phyloP scores from a whole-genome alignment of 35 echinoderm and acorn worm genomes.

The Heliocidaris tuberculata region DNA sequence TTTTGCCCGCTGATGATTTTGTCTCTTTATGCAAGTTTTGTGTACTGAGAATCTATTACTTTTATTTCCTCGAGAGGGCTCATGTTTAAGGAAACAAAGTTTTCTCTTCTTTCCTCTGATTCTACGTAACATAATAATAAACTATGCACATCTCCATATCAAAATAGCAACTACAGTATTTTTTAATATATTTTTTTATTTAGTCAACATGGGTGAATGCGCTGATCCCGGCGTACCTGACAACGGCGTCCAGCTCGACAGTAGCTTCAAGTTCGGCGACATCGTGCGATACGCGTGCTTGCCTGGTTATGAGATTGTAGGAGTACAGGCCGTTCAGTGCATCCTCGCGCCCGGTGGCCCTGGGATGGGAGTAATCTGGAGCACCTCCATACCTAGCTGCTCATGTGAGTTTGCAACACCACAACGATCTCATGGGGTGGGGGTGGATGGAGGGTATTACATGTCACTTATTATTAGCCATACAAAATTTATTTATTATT shows the following conservation, averaged over 20 bases:
- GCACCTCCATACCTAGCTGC: conserved; percentile 14
- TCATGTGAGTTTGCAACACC: neutral
- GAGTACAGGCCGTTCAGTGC: conserved; percentile 3
- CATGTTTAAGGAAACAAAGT: no score
- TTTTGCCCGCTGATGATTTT: no score
- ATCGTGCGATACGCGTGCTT: conserved; percentile 60
- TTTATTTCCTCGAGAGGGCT: no score
- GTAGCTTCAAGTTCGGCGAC: conserved; percentile 62
- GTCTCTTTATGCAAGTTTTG: no score
- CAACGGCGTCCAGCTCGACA: conserved; percentile 55
- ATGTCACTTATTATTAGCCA: no score
- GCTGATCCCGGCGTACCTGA: conserved; percentile 35
- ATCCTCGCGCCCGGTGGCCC: neutral
- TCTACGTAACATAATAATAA: no score
- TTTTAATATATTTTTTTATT: neutral
- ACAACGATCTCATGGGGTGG: neutral
- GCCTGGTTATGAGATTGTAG: conserved; percentile 54
- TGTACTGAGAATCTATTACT: no score
- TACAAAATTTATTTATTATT: no score
- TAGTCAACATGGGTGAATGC: conserved; percentile 70
- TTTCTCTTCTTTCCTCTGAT: no score
- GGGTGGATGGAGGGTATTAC: neutral
- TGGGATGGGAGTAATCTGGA: neutral
- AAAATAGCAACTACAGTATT: no score
- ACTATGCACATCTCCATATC: no score